Percentiles rank a stretch among this genome's conserved stretches.
Conservation (phyloP, 2,888 invertebrate species). For the Hemaris fuciformis region DNA sequence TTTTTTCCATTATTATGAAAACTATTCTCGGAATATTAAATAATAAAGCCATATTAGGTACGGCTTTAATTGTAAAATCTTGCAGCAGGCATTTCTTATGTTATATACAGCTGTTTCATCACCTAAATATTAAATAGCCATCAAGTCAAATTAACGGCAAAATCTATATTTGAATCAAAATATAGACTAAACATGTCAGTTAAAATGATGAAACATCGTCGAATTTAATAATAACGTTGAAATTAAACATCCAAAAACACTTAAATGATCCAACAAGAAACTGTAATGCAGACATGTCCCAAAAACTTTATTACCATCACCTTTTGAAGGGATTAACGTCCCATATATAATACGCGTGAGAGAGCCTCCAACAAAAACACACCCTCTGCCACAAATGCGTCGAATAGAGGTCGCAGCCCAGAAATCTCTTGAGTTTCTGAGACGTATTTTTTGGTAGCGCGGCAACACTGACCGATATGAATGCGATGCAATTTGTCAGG, state of each 20-base stretch:
- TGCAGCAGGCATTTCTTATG: too few relatives aligned
- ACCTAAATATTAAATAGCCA: too few relatives aligned
- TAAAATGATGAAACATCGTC: not conserved
- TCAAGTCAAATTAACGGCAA: too few relatives aligned
- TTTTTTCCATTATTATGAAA: too few relatives aligned
- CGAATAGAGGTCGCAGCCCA: conserved; percentile 17
- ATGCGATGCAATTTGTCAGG: conserved; percentile 77
- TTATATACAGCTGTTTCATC: too few relatives aligned
- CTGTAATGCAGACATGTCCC: conserved; percentile 22
- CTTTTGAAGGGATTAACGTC: conserved; percentile 38
- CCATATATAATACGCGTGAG: conserved; percentile 38
- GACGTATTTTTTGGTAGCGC: conserved; percentile 56
- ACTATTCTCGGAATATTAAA: too few relatives aligned
- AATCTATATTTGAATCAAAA: not conserved
- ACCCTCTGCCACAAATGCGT: conserved; percentile 42
- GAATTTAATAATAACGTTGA: not conserved
- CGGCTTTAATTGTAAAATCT: too few relatives aligned
- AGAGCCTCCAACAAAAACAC: conserved; percentile 43
- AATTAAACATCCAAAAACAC: not conserved
- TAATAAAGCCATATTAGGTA: too few relatives aligned
- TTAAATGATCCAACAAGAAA: conserved; percentile 23
- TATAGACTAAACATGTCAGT: not conserved
- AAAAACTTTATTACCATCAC: conserved; percentile 39
- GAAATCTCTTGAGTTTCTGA: conserved; percentile 17
- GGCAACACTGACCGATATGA: conserved; percentile 63